Percentiles rank a stretch among this genome's conserved stretches.
phyloP scores from a whole-genome alignment of 1,140 invertebrate genomes.

The Sarcophaga bullata region DNA sequence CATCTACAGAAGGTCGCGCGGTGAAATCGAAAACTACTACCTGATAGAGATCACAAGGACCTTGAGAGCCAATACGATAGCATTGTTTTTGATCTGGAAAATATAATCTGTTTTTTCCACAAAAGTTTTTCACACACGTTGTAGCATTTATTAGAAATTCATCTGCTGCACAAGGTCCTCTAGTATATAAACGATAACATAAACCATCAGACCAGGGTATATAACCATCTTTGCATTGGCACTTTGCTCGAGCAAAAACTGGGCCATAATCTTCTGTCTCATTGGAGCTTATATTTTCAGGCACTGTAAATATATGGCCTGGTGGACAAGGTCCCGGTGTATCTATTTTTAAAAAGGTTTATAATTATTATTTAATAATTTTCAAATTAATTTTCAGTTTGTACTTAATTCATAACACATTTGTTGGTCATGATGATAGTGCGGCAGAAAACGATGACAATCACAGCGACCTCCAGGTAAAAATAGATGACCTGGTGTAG shows the following conservation, averaged over 20 bases:
- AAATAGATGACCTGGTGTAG: constrained; percentile 77
- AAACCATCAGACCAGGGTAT: constrained; percentile 74
- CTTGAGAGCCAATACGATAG: constrained; percentile 77
- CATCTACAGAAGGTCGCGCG: constrained; percentile 77
- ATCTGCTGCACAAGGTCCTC: constrained; percentile 76
- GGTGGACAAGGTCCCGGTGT: constrained; percentile 75
- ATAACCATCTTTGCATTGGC: constrained; percentile 77
- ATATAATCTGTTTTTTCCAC: constrained; percentile 77
- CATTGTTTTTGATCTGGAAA: constrained; percentile 78
- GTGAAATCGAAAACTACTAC: constrained; percentile 82
- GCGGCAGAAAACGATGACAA: constrained; percentile 74
- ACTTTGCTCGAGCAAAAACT: constrained; percentile 62
- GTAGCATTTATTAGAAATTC: constrained; percentile 75
- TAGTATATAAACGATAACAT: constrained; percentile 80
- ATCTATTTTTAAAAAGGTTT: constrained; percentile 64
- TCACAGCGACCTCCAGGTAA: constrained; percentile 78
- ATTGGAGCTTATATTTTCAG: constrained; percentile 51
- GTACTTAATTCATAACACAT: constrained; percentile 81
- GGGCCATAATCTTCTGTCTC: constrained; percentile 49
- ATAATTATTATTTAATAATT: neutral
- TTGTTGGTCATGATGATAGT: constrained; percentile 74
- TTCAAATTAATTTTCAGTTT: neutral
- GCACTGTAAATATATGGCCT: constrained; percentile 75
- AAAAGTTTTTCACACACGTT: constrained; percentile 74
- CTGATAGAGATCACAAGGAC: constrained; percentile 76